Base-by-base conservation (phyloP, 2,797 vertebrate genomes). In the Lutjanus campechanus region DNA sequence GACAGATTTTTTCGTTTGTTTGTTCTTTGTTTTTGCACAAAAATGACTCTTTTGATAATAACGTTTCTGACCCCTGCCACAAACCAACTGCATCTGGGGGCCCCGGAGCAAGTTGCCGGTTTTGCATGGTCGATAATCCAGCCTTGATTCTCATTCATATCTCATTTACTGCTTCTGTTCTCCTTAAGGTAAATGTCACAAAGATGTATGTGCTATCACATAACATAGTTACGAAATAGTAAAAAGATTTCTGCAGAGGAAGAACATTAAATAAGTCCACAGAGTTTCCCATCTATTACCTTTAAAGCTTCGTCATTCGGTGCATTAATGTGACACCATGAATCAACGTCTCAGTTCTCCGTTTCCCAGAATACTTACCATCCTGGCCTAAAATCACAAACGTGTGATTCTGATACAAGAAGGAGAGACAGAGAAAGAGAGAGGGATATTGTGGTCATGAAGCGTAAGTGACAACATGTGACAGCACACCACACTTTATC, bases 391-490 rank as follows among this genome's bases (percentile, higher is more conserved):
- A 77, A 70, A 75, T 55, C 69, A 73, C 19, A 19, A 71, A 65
- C 55, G 19, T 7, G 55, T 51, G 16, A 58, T 79, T 60, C 4
- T 68, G 40, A 43, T 70, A 59, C 10, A 40, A 55, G 49, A 72
- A 15, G 17, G 19, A 72, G 19, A 75, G 36, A 68, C 9, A 13
- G 44, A 61, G 22, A 74, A 19, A 65, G 36, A 58, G 55, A 70
- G 36, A 63, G 46, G 73, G 63, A 20, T 25, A 36, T 44, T 11
- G 75, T 70, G 84, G 80, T 67, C 86, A 76, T 89, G 81, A 87
- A 91, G 93, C 87, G 83, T 93, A 89, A 94, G 69, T 92, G 90
- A 95, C 85, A 86, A 36, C 43, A 90, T 93, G 89, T 92, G 95
- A 94, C 95, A 94, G 90, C 55, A 58, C 84, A 79, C 86, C 80